Base-by-base conservation (phyloP, 1,140 invertebrate genomes). In the Acromyrmex charruanus region DNA sequence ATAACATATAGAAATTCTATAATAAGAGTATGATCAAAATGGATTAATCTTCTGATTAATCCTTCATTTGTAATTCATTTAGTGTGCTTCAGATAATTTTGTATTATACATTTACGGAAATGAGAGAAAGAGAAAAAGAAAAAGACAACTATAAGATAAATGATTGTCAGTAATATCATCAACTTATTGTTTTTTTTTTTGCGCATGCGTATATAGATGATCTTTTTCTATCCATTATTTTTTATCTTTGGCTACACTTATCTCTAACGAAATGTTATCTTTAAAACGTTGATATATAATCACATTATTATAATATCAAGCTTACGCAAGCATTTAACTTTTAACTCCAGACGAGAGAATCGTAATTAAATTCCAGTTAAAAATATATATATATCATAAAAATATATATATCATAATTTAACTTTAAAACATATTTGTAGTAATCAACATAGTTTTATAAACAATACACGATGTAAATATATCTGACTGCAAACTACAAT, bases 241-340 rank as follows among this genome's bases (percentile, higher is more conserved):
- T 44, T 44, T 44, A 44, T 44, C 39, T 44, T 44, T 44, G 9
- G 39, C 9, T 7, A 44, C 9, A 44, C 39, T 12, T 44, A 44
- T 44, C 39, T 10, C 39, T 12, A 44, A 21, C 25, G 21, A 31
- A 5, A 9, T 16, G 21, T 59, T 44, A 55, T 81, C 21, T 59
- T 69, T 39, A n/a, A 2, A 44, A 39, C 51, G 4, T 44, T 80
- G 77, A 81, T 71, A 71, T 9, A 35, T 71, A 71, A 68, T 44
- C 35, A 2, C 3, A 4, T 59, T 58, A 2, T 31, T 59, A 81
- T 16, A 12, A 1, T 2, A n/a, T 31, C 1, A 6, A 66, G 5
- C 39, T 44, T 44, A 44, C 10, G 39, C 5, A 39, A 55, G 5
- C 14, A 66, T 14, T 80, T 53, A 49, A 68, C 49, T 51, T 49